phyloP scores from a whole-genome alignment of 2,113 vertebrate genomes.

The Pseudorhombus dupliciocellatus region DNA sequence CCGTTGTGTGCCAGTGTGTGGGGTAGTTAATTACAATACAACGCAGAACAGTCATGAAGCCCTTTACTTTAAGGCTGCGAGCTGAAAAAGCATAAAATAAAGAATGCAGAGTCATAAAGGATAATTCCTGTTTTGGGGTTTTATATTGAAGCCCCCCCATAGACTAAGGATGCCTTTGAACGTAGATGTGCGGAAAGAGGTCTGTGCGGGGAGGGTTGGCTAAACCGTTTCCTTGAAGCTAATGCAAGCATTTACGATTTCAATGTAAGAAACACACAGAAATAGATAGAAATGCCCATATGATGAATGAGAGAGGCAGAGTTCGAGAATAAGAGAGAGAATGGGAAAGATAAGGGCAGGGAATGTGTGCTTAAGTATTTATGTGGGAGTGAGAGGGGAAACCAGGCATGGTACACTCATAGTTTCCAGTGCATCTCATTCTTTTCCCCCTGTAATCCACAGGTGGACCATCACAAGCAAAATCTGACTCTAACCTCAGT shows the following conservation, averaged over 20 bases:
- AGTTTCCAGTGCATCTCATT: slow-evolving; percentile 75
- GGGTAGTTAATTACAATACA: slow-evolving; percentile 76
- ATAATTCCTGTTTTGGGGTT: slow-evolving; percentile 66
- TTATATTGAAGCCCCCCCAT: slow-evolving; percentile 76
- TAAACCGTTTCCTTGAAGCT: slow-evolving; percentile 44
- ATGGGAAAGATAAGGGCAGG: not conserved
- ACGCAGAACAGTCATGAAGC: slow-evolving; percentile 62
- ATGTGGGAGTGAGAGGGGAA: slow-evolving; percentile 40
- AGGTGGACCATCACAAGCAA: slow-evolving; percentile 77
- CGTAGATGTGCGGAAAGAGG: slow-evolving; percentile 40
- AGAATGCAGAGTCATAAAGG: slow-evolving; percentile 79
- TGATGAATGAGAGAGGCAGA: slow-evolving; percentile 1
- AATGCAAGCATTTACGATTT: slow-evolving; percentile 19
- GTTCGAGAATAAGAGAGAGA: not conserved
- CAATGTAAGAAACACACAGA: not conserved
- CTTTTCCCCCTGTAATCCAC: slow-evolving; percentile 69
- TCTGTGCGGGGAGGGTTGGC: slow-evolving; percentile 27
- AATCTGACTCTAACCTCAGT: slow-evolving; percentile 68
- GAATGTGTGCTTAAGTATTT: slow-evolving; percentile 26
- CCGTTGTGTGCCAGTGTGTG: slow-evolving; percentile 70
- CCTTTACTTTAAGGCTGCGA: slow-evolving; percentile 51
- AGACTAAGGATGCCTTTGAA: slow-evolving; percentile 73
- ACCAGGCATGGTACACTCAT: slow-evolving; percentile 53
- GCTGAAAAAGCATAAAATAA: slow-evolving; percentile 76
- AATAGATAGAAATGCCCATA: slow-evolving; percentile 28